Evolutionary conservation across 2,888 invertebrate genomes (phyloP).

Genomic region (Helicoverpa assulta): DNA sequence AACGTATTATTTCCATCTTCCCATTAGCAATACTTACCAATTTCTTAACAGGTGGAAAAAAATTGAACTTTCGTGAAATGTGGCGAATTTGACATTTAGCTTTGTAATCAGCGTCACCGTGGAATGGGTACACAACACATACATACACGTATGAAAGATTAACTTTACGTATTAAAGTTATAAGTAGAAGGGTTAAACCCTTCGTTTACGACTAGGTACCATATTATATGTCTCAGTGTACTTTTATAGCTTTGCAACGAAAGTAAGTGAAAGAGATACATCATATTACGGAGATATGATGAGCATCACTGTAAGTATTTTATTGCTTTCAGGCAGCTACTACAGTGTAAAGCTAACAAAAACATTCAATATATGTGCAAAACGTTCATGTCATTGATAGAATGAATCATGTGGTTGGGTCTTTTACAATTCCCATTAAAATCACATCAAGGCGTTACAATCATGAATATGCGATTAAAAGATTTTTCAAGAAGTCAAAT

Average conservation of each 20-base stretch:
- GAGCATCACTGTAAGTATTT: neutral
- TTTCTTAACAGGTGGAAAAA: neutral
- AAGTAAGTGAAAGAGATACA: conserved; percentile 8
- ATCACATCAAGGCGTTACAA: too few relatives aligned
- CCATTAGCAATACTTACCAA: too few relatives aligned
- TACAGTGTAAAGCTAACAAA: too few relatives aligned
- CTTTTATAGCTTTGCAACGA: conserved; percentile 47
- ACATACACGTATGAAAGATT: conserved; percentile 38
- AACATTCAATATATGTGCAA: too few relatives aligned
- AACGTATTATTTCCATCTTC: too few relatives aligned
- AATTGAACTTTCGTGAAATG: neutral
- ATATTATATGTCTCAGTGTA: conserved; percentile 40
- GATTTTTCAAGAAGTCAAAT: too few relatives aligned
- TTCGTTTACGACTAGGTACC: conserved; percentile 40
- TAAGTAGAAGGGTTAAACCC: conserved; percentile 33
- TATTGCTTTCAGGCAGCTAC: neutral
- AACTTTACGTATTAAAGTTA: conserved; percentile 38
- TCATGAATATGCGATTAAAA: too few relatives aligned
- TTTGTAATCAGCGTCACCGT: neutral
- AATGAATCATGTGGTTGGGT: too few relatives aligned
- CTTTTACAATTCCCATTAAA: too few relatives aligned
- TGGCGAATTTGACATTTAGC: conserved; percentile 3
- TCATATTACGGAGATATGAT: neutral
- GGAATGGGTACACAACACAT: conserved; percentile 8
- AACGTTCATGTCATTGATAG: too few relatives aligned